Evolutionary conservation across 2,113 vertebrate genomes (phyloP).

Genomic region (Festucalex cinctus): DNA sequence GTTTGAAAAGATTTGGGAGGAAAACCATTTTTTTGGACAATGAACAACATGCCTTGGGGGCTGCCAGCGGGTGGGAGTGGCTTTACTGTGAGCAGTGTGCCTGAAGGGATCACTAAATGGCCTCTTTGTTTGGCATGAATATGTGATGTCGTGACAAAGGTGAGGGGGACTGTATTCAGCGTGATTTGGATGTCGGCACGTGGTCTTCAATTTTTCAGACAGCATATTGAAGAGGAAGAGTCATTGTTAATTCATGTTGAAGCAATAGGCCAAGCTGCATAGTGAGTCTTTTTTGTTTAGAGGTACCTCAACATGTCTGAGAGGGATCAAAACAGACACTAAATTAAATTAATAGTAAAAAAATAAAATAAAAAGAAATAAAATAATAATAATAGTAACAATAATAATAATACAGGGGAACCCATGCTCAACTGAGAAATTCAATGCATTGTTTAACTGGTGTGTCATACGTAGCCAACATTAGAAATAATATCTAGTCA

Average conservation of each 20-base stretch:
- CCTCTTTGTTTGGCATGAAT: conserved; percentile 52
- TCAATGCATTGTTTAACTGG: not conserved
- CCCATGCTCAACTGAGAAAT: not conserved
- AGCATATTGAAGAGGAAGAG: conserved; percentile 1
- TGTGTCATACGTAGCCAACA: not conserved
- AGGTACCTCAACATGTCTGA: not conserved
- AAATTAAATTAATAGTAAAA: too few species aligned
- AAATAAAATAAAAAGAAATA: too few species aligned
- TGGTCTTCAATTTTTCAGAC: conserved; percentile 54
- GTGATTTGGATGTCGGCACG: conserved; percentile 28
- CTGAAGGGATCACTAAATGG: conserved; percentile 43
- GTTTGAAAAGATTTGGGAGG: not conserved
- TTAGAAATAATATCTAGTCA: not conserved
- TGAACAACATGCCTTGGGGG: conserved; percentile 7
- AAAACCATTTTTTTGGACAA: not conserved
- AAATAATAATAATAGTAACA: too few species aligned
- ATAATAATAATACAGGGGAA: too few species aligned
- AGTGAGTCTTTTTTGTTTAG: not conserved
- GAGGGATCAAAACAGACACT: not conserved
- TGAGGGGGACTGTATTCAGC: conserved; percentile 28
- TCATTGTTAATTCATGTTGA: conserved; percentile 20
- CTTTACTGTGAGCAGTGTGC: conserved; percentile 22
- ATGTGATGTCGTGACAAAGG: conserved; percentile 27
- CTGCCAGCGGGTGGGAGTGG: conserved; percentile 29
- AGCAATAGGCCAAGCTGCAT: conserved; percentile 4